phyloP scores from a whole-genome alignment of 2,888 invertebrate genomes.

The Candidula unifasciata region DNA sequence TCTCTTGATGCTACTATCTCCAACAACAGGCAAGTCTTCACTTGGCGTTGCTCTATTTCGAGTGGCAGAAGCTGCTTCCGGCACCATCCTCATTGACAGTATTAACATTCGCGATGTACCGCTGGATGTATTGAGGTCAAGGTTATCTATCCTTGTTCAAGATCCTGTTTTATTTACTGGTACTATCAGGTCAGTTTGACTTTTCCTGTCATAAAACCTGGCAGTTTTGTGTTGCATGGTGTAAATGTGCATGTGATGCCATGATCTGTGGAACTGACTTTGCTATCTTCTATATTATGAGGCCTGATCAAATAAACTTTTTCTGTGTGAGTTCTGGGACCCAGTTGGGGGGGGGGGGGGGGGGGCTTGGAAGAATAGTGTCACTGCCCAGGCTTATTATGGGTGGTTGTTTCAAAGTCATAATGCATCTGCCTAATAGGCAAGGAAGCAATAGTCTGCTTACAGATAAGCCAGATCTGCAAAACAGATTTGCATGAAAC shows the following conservation, averaged over 20 bases:
- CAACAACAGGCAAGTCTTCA: constrained; percentile 80
- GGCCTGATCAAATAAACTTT: not conserved
- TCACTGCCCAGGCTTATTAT: no score
- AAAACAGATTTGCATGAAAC: no score
- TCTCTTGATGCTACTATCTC: not conserved
- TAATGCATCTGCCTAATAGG: no score
- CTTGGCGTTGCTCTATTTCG: constrained; percentile 82
- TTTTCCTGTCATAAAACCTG: not conserved
- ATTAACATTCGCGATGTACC: constrained; percentile 80
- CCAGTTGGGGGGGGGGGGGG: no score
- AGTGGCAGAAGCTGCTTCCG: constrained; percentile 81
- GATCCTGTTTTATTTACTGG: constrained; percentile 83
- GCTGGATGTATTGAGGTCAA: constrained; percentile 80
- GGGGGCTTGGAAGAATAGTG: no score
- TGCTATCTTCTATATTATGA: no score
- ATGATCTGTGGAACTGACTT: no score
- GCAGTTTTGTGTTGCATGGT: not conserved
- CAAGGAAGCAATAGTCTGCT: no score
- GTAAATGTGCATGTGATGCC: no score
- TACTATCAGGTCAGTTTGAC: constrained; percentile 79
- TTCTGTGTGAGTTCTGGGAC: no score
- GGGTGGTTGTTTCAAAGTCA: no score
- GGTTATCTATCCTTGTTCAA: constrained; percentile 80
- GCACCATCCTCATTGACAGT: constrained; percentile 81
- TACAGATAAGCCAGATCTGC: no score